Conservation (phyloP, 2,888 invertebrate genomes). For the Scaptomyza tumidula region DNA sequence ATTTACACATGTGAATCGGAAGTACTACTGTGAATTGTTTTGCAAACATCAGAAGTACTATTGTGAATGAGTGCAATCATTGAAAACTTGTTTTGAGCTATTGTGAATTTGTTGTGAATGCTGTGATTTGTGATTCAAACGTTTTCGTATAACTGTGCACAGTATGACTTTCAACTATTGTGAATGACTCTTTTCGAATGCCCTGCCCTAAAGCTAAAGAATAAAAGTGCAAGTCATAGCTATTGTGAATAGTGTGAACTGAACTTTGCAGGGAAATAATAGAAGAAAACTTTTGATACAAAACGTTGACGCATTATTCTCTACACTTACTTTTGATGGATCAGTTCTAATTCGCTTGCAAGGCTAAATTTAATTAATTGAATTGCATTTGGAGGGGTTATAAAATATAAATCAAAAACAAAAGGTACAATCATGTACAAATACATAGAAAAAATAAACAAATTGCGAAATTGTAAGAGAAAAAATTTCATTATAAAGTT, state of each 20-base stretch:
- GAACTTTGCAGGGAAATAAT: constrained; percentile 13
- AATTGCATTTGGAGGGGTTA: constrained; percentile 17
- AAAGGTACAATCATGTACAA: constrained; percentile 32
- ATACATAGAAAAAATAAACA: constrained; percentile 36
- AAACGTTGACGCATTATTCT: constrained; percentile 20
- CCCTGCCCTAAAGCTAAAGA: background rate
- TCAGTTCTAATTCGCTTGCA: constrained; percentile 76
- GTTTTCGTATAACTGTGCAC: too few species aligned
- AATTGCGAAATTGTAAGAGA: constrained; percentile 23
- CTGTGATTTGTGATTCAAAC: constrained; percentile 2
- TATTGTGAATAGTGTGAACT: background rate
- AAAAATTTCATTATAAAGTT: constrained; percentile 19
- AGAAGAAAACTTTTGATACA: constrained; percentile 15
- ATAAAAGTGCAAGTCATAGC: too few species aligned
- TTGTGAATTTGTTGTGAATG: constrained; percentile 4
- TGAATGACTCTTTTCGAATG: constrained; percentile 6
- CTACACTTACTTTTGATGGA: constrained; percentile 80
- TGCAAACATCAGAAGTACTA: background rate
- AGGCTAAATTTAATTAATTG: constrained; percentile 70
- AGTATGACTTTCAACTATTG: background rate
- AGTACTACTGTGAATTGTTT: too few species aligned
- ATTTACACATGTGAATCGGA: background rate
- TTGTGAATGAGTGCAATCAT: constrained; percentile 2
- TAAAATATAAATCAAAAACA: constrained; percentile 10
- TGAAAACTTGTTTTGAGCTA: background rate